Base-by-base conservation (phyloP, 2,888 invertebrate genomes). In the Melieria crassipennis region DNA sequence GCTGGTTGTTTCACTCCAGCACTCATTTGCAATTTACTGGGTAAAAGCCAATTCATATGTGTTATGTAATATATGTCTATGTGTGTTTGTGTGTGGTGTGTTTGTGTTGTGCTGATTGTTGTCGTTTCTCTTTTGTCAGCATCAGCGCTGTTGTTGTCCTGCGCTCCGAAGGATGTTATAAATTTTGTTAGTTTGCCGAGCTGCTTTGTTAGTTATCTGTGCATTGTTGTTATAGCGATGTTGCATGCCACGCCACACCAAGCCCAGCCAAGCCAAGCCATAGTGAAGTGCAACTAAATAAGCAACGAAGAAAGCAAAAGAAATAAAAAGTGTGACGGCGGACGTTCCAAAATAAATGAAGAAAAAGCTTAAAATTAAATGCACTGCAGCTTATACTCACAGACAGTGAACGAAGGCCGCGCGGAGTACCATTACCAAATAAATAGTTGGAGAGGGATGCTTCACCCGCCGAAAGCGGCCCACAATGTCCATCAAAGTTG, bases 171-270 rank as follows among this genome's bases (percentile, higher is more conserved):
- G 66, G 63, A 71, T 67, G 65, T 63, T 56, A 67, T 71, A 71
- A 71, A 67, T 71, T 71, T 46, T 57, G 63, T 61, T 62, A 62
- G 66, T 66, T 71, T 66, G 57, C 46, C 30, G 55, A 13, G 7
- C 42, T 61, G 7, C 42, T 61, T 45, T 61, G 9, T 45, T 42
- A 11, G 16, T 10, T 61, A 30, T 50, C 11, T 52, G 11, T 52
- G 52, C 13, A n/a, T 30, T 30, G 30, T 52, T 52, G 52, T 52
- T 52, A 52, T 52, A n/a, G 13, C 30, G 63, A 9, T 30, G n/a
- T n/a, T 43, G 43, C 30, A 55, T 45, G 52, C 57, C 43, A 42
- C 43, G 9, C 45, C 16, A 10, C 50, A 56, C 42, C 47, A 45
- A 46, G 16, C n/a, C 43, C n/a, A 13, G 46, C 61, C 45, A 55